phyloP scores from a whole-genome alignment of 2,113 vertebrate genomes.

The Melanostigma gelatinosum region DNA sequence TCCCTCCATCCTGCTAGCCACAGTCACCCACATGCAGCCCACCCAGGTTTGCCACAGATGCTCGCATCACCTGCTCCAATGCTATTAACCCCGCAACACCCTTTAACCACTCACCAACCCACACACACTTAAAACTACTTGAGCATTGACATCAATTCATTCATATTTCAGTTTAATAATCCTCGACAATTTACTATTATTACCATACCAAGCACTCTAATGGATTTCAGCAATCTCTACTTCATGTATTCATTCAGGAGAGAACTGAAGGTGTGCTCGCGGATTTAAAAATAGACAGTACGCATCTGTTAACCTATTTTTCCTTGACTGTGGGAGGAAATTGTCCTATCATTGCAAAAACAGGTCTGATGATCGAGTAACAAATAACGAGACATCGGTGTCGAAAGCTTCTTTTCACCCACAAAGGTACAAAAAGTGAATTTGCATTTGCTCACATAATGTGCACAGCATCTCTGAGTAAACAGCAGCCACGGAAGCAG shows the following conservation, averaged over 20 bases:
- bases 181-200: slow-evolving; percentile 28
- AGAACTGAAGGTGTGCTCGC: not conserved
- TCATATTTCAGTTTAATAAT: slow-evolving; percentile 45
- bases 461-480: not conserved
- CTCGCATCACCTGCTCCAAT: slow-evolving; percentile 47
- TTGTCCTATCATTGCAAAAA: not conserved
- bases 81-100: slow-evolving; percentile 16
- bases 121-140: not conserved
- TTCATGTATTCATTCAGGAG: not conserved
- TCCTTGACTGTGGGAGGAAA: not conserved
- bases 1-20: not conserved
- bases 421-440: not conserved
- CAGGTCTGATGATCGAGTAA: slow-evolving; percentile 1
- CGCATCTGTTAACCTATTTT: not conserved
- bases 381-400: slow-evolving; percentile 4
- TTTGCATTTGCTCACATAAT: slow-evolving; percentile 1
- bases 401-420: slow-evolving; percentile 14
- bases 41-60: slow-evolving; percentile 42
- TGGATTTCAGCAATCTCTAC: slow-evolving; percentile 18
- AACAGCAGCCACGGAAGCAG: not conserved
- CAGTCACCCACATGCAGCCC: slow-evolving; percentile 6
- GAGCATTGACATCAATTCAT: slow-evolving; percentile 5
- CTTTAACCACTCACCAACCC: not conserved
- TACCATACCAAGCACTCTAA: slow-evolving; percentile 8
- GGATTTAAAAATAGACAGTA: slow-evolving; percentile 5